A percentile compares a stretch with the other conserved stretches of the same genome.
These are phyloP conservation scores for Axis porcinus DNA, from an alignment of 2,113 vertebrate genomes.

Conservation along the genomic window DNA sequence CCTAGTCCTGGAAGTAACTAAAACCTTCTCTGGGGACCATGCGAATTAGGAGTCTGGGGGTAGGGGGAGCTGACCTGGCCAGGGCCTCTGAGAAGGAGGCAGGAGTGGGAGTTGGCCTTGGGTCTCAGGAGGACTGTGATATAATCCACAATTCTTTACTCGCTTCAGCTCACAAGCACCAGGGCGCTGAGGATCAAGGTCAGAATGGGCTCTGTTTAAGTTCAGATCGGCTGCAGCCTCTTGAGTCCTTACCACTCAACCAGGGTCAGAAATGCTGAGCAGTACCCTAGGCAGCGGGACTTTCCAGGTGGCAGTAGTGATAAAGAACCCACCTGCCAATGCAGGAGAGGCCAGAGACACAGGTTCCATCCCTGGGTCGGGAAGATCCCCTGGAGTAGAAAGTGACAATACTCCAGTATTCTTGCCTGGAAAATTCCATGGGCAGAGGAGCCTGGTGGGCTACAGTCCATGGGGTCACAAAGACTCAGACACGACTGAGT, in stretches of 20 bases:
- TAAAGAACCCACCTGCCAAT: not conserved
- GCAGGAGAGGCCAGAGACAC: not conserved
- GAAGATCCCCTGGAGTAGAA: not conserved
- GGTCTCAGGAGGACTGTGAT: not conserved
- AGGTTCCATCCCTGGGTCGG: not conserved
- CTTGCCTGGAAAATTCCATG: not conserved
- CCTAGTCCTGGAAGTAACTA: not conserved
- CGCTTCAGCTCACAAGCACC: not conserved
- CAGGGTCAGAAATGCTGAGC: not conserved
- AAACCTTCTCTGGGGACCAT: not conserved
- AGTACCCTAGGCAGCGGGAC: not conserved
- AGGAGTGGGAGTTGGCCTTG: not conserved
- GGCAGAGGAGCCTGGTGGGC: not conserved
- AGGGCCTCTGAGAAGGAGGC: not conserved
- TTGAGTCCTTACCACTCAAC: not conserved
- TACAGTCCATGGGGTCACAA: not conserved
- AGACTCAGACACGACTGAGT: not conserved
- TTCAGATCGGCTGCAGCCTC: not conserved
- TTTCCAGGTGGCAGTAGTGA: not conserved
- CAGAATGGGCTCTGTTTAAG: not conserved
- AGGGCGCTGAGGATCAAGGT: fast-evolving
- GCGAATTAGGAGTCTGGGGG: not conserved
- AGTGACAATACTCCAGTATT: not conserved
- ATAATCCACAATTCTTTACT: not conserved
- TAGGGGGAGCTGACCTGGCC: not conserved